Evolutionary conservation across 2,797 vertebrate genomes (phyloP).

Genomic region (Pangasius mekongensis): DNA sequence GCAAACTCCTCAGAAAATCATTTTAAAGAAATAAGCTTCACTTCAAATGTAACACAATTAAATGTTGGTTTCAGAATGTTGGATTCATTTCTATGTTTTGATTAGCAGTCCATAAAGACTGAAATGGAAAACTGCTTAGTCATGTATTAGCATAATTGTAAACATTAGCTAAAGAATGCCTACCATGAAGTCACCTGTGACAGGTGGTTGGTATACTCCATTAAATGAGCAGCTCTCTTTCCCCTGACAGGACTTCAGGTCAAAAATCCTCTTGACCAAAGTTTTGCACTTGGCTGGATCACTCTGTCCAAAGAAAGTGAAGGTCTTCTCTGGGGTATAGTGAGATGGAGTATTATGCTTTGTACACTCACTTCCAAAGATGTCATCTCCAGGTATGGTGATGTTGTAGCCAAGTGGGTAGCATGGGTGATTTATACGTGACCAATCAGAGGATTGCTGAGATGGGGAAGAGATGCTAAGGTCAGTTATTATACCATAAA

Average conservation of each 20-base stretch:
- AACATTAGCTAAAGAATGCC: constrained; percentile 43
- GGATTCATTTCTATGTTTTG: background rate
- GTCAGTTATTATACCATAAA: background rate
- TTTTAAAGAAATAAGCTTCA: background rate
- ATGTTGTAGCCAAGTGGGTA: constrained; percentile 75
- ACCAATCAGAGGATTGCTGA: constrained; percentile 48
- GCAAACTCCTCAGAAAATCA: background rate
- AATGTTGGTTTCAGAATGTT: background rate
- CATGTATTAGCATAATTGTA: background rate
- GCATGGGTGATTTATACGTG: constrained; percentile 82
- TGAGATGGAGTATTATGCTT: constrained; percentile 62
- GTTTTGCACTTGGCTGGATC: constrained; percentile 76
- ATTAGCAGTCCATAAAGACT: background rate
- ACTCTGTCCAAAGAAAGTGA: constrained; percentile 77
- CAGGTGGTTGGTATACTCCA: constrained; percentile 83
- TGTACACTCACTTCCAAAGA: constrained; percentile 86
- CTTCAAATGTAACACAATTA: background rate
- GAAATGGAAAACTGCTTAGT: background rate
- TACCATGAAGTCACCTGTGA: constrained; percentile 88
- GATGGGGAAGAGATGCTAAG: background rate
- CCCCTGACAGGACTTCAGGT: constrained; percentile 77
- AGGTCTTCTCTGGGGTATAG: constrained; percentile 65
- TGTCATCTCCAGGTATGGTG: constrained; percentile 63
- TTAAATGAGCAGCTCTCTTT: constrained; percentile 80
- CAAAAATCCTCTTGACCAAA: constrained; percentile 81